Conservation (phyloP, 2,888 invertebrate genomes). For the Cheilosia urbana region DNA sequence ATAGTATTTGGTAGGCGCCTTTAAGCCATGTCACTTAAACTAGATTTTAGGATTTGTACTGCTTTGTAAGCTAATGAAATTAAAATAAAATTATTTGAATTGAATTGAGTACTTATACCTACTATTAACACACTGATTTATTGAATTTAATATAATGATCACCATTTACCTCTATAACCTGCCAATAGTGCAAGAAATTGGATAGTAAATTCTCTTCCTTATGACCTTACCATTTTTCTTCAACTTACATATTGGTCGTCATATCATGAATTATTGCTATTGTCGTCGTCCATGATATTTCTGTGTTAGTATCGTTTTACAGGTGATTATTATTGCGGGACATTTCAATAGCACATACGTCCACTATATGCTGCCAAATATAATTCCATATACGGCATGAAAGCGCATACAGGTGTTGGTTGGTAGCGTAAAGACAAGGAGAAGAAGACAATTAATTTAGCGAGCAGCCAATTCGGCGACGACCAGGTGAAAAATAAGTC, state of each 20-base stretch:
- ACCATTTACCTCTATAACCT: too few species aligned
- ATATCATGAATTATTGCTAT: background rate
- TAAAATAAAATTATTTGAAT: too few species aligned
- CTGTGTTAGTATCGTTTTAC: conserved; percentile 2
- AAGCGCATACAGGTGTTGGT: background rate
- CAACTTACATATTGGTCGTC: background rate
- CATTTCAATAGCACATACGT: background rate
- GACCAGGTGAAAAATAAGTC: conserved; percentile 66
- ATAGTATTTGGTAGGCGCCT: too few species aligned
- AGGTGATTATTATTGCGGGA: conserved; percentile 41
- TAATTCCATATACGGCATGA: background rate
- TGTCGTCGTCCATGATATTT: conserved; percentile 6
- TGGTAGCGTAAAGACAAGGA: conserved; percentile 30
- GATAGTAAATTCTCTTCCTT: too few species aligned
- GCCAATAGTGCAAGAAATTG: too few species aligned
- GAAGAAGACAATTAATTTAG: conserved; percentile 62
- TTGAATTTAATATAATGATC: too few species aligned
- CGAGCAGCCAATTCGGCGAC: conserved; percentile 48
- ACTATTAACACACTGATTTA: too few species aligned
- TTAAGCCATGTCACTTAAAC: too few species aligned
- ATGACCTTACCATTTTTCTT: background rate
- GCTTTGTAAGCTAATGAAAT: too few species aligned
- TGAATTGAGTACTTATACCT: too few species aligned
- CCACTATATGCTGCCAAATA: background rate
- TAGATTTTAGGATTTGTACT: too few species aligned